Base-by-base conservation (phyloP, 2,888 invertebrate species). In the Candidula unifasciata region DNA sequence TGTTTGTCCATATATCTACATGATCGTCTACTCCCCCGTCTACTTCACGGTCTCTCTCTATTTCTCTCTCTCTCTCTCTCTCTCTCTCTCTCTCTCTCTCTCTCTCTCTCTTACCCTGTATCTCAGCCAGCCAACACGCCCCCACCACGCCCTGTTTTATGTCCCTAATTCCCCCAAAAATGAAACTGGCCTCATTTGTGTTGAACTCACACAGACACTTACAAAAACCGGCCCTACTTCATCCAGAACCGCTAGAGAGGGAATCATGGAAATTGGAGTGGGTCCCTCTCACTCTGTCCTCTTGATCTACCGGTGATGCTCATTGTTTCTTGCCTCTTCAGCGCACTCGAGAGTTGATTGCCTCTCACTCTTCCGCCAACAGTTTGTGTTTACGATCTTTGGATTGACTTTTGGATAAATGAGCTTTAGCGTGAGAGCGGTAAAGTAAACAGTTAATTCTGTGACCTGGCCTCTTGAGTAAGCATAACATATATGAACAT, bases 171-270 rank as follows among this genome's bases (percentile, higher is more conserved):
- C n/a, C n/a, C n/a, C n/a, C n/a, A 44, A 44, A 44, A 10, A 44
- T 10, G 13, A 44, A 44, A 10, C 8, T 44, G 44, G 6, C 44
- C 13, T 44, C 44, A 44, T 44, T 44, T 44, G 6, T 44, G 8
- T 44, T 6, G 44, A 44, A 44, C 44, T 44, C 44, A 13, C 44
- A 10, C 8, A 44, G 44, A 44, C 35, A 35, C 77, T 77, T 69
- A 77, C 69, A 83, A 66, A 83, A 66, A 83, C 82, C 27, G 30
- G 37, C 57, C 10, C 21, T n/a, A 37, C 77, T 64, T 33, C 64
- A 37, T 24, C 77, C 44, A 74, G 30, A 82, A 74, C 44, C 27
- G 60, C 30, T 60, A 66, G 27, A 30, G 54, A 54, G 73, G 44
- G 44, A 44, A 10, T 69, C 33, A 33, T 35, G 18, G 37, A 37